Evolutionary conservation across 2,888 invertebrate genomes (phyloP).

Genomic region (Liodrosophila aerea): DNA sequence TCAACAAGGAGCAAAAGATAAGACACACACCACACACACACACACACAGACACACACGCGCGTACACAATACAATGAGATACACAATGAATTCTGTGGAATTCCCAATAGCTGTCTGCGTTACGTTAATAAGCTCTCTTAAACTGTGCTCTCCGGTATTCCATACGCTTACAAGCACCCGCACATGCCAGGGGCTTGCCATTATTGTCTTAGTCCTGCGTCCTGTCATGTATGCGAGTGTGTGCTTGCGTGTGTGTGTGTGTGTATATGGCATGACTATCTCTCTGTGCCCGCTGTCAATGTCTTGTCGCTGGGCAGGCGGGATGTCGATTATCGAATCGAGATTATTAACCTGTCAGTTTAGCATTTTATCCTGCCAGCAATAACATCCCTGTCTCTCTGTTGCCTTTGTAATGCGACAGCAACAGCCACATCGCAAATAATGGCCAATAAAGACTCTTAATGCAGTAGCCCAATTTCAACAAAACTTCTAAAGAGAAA

Average conservation of each 20-base stretch:
- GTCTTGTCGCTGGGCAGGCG: constrained; percentile 27
- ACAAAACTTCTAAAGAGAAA: no score
- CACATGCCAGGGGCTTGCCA: constrained; percentile 25
- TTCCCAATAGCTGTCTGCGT: constrained; percentile 72
- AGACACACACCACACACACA: constrained; percentile 18
- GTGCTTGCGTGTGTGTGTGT: constrained; percentile 1
- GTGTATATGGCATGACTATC: constrained; percentile 23
- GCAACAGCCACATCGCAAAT: constrained; percentile 24
- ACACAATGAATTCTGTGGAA: constrained; percentile 50
- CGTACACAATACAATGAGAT: neutral
- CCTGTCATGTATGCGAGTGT: constrained; percentile 7
- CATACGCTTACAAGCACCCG: neutral
- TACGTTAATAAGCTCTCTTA: constrained; percentile 67
- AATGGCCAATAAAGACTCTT: constrained; percentile 12
- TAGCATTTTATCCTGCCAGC: constrained; percentile 68
- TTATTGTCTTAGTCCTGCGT: constrained; percentile 39
- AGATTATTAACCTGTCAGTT: constrained; percentile 78
- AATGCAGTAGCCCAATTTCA: no score
- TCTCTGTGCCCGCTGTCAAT: constrained; percentile 51
- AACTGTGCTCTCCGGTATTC: neutral
- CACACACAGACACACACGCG: constrained; percentile 1
- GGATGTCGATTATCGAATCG: constrained; percentile 76
- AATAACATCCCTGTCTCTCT: constrained; percentile 16
- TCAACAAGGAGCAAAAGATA: constrained; percentile 49
- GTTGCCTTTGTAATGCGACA: constrained; percentile 33